Evolutionary conservation across 2,888 invertebrate species (phyloP).

Genomic region (Drosophila nigricruria): DNA sequence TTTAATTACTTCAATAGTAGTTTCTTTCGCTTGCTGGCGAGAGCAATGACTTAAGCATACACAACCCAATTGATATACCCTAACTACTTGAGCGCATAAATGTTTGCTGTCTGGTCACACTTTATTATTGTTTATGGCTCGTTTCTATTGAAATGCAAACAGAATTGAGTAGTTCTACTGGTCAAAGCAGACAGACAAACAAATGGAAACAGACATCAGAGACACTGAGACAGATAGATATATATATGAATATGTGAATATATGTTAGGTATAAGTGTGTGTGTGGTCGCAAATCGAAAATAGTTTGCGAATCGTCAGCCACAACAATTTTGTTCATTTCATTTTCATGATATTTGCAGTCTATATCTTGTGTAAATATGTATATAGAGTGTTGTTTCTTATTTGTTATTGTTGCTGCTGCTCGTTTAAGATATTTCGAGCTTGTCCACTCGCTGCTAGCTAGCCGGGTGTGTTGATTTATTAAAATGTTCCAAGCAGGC

Average conservation of each 20-base stretch:
- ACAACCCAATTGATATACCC: slow-evolving; percentile 19
- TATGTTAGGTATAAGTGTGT: neutral
- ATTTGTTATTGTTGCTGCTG: slow-evolving; percentile 16
- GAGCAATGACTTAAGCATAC: slow-evolving; percentile 31
- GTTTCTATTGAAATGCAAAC: slow-evolving; percentile 27
- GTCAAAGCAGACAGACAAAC: slow-evolving; percentile 11
- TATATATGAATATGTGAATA: neutral
- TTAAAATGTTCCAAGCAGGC: slow-evolving; percentile 38
- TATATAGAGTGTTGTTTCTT: slow-evolving; percentile 31
- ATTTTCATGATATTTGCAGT: slow-evolving; percentile 65
- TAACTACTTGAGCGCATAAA: neutral
- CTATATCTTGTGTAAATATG: slow-evolving; percentile 54
- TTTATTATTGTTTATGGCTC: slow-evolving; percentile 40
- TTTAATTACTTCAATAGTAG: neutral
- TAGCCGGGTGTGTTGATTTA: slow-evolving; percentile 47
- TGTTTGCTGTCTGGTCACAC: slow-evolving; percentile 17
- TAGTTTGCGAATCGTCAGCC: slow-evolving; percentile 56
- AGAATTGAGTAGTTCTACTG: slow-evolving; percentile 13
- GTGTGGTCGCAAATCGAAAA: slow-evolving; percentile 34
- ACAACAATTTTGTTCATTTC: slow-evolving; percentile 59
- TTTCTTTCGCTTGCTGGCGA: neutral
- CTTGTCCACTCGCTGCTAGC: slow-evolving; percentile 37
- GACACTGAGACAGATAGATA: slow-evolving; percentile 1
- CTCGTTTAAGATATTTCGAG: slow-evolving; percentile 33
- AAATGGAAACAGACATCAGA: slow-evolving; percentile 18